Evolutionary conservation across 2,797 vertebrate genomes (phyloP).

Genomic region (Enteromius unitaeniatus): DNA sequence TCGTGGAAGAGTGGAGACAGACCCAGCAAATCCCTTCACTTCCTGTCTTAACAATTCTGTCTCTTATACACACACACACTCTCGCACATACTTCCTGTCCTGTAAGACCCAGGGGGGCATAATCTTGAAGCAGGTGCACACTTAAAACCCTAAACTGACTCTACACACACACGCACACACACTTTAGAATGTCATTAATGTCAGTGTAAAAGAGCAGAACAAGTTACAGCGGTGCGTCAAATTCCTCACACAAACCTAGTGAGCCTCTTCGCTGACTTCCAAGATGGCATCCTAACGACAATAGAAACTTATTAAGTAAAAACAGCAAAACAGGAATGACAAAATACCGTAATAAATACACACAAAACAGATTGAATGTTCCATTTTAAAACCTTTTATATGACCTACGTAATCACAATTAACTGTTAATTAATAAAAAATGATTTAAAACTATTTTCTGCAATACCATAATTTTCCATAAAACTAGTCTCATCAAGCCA

Average conservation of each 20-base stretch:
- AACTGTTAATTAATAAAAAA: too few species aligned
- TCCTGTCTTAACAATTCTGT: constrained; percentile 32
- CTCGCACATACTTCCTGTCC: constrained; percentile 53
- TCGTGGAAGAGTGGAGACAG: constrained; percentile 64
- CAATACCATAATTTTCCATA: neutral
- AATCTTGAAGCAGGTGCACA: constrained; percentile 32
- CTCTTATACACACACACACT: constrained; percentile 47
- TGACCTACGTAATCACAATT: too few species aligned
- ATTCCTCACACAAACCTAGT: neutral
- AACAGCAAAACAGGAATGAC: neutral
- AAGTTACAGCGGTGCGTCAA: neutral
- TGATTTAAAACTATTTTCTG: neutral
- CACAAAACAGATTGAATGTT: neutral
- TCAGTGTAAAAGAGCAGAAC: constrained; percentile 6
- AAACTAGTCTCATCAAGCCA: neutral
- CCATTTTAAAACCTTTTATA: neutral
- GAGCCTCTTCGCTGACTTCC: neutral
- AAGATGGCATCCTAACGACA: neutral
- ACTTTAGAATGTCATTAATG: constrained; percentile 40
- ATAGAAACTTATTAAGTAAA: neutral
- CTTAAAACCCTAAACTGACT: constrained; percentile 22
- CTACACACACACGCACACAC: neutral
- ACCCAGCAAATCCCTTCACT: constrained; percentile 37
- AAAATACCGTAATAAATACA: neutral
- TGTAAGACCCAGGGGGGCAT: constrained; percentile 56